phyloP scores from a whole-genome alignment of 2,797 vertebrate genomes.

The Clarias fuscus region DNA sequence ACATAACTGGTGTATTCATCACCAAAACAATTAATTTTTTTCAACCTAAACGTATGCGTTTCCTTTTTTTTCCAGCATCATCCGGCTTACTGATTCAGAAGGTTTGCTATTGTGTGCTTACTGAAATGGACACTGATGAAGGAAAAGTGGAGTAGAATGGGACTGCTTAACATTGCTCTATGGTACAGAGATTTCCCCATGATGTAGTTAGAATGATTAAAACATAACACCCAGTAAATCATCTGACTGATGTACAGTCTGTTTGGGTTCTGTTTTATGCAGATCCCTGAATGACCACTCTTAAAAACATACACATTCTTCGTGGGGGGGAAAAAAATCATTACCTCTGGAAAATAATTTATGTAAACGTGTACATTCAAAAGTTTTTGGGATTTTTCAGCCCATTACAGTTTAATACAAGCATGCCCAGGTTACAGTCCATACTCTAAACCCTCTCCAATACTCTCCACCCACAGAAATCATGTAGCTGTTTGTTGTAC shows the following conservation, averaged over 20 bases:
- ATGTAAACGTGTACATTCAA: constrained; percentile 8
- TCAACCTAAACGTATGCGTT: not conserved
- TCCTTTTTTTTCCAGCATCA: constrained; percentile 68
- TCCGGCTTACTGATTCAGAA: constrained; percentile 80
- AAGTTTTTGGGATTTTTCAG: not conserved
- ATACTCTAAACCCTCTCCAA: not conserved
- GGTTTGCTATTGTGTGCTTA: constrained; percentile 82
- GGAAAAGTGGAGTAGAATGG: constrained; percentile 63
- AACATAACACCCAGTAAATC: constrained; percentile 12
- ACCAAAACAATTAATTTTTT: not conserved
- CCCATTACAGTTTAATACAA: constrained; percentile 8
- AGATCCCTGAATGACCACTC: not conserved
- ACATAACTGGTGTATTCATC: not conserved
- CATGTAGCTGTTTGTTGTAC: not conserved
- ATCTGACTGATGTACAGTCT: constrained; percentile 8
- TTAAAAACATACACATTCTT: not conserved
- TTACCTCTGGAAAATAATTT: constrained; percentile 36
- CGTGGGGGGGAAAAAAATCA: not conserved
- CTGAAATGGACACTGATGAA: constrained; percentile 81
- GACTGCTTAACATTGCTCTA: not conserved
- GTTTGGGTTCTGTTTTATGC: constrained; percentile 8
- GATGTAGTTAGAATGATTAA: constrained; percentile 8
- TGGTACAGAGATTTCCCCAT: constrained; percentile 10
- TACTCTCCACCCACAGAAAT: not conserved
- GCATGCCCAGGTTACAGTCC: not conserved